Conservation (phyloP, 2,113 vertebrate species). For the Passerina amoena region DNA sequence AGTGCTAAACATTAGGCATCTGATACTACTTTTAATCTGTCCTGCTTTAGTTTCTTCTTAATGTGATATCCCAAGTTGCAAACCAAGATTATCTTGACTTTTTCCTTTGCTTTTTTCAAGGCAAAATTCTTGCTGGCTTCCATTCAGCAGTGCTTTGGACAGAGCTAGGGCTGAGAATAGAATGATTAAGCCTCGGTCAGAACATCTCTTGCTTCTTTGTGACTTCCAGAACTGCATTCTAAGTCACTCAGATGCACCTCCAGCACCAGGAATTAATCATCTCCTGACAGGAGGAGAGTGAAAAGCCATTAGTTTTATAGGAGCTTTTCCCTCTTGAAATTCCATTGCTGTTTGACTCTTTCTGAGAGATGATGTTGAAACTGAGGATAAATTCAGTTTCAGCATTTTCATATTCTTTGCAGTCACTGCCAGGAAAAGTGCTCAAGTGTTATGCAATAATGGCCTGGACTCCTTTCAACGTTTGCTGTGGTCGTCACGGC, state of each 20-base stretch:
- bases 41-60: neutral
- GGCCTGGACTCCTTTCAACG: constrained; percentile 14
- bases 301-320: constrained; percentile 28
- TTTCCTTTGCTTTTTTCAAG: constrained; percentile 19
- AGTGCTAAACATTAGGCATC: neutral
- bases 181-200: constrained; percentile 18
- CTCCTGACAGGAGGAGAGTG: constrained; percentile 16
- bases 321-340: constrained; percentile 21
- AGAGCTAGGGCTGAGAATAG: neutral
- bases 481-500: constrained; percentile 1
- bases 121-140: constrained; percentile 13
- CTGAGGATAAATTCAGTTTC: constrained; percentile 45
- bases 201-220: constrained; percentile 22
- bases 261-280: constrained; percentile 57
- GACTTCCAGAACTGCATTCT: constrained; percentile 27
- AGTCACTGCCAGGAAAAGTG: constrained; percentile 54
- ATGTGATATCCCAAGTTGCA: neutral
- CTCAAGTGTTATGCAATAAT: constrained; percentile 11
- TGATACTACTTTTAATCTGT: neutral
- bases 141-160: constrained; percentile 9
- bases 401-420: constrained; percentile 37
- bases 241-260: constrained; percentile 13
- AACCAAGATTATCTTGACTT: neutral
- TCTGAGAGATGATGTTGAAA: constrained; percentile 51
- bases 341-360: constrained; percentile 37